Conservation (phyloP, 2,888 invertebrate genomes). For the Drosophila barbarae region DNA sequence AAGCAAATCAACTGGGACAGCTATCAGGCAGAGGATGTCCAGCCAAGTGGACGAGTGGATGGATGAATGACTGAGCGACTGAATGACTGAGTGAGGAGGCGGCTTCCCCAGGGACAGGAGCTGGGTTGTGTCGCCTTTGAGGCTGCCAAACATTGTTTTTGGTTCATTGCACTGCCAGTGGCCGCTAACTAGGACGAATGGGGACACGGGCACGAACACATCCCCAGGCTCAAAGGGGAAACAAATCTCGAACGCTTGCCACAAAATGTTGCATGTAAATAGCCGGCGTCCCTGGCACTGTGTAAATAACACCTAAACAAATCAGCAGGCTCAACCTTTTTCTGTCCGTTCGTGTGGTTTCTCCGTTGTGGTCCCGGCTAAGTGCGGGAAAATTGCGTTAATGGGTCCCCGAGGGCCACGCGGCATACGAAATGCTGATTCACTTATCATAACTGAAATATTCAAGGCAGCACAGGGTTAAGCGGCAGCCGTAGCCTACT, state of each 20-base stretch:
- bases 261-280: constrained; percentile 36
- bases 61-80: constrained; percentile 33
- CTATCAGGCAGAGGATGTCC: constrained; percentile 49
- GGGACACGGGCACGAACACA: constrained; percentile 12
- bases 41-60: constrained; percentile 26
- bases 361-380: constrained; percentile 1
- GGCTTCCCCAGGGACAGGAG: constrained; percentile 22
- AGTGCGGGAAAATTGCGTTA: constrained; percentile 37
- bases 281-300: constrained; percentile 2
- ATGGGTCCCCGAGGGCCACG: constrained; percentile 23
- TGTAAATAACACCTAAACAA: constrained; percentile 40
- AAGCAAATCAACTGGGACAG: constrained; percentile 26
- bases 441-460: constrained; percentile 24
- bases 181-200: constrained; percentile 53
- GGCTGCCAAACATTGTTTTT: constrained; percentile 58
- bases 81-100: constrained; percentile 15
- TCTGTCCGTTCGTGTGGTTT: constrained; percentile 4
- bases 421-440: constrained; percentile 16
- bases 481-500: constrained; percentile 36
- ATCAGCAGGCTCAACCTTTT: constrained; percentile 18
- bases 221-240: constrained; percentile 16
- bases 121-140: constrained; percentile 33
- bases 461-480: constrained; percentile 12
- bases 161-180: constrained; percentile 66
- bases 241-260: constrained; percentile 20